phyloP scores from a whole-genome alignment of 1,140 invertebrate species.

The Drosophila dunni region DNA sequence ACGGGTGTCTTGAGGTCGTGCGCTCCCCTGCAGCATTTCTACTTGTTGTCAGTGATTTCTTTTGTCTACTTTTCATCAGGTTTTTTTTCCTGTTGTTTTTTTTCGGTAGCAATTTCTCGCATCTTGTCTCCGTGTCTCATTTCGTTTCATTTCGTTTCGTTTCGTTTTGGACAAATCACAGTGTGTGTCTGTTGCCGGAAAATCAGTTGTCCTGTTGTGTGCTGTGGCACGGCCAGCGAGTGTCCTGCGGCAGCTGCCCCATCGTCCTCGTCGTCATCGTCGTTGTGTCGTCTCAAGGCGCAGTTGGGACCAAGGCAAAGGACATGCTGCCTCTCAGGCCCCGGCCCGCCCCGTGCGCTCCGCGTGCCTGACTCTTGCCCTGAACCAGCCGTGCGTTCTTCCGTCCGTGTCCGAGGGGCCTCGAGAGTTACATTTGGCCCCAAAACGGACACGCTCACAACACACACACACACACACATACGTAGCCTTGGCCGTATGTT shows the following conservation, averaged over 20 bases:
- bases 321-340: slow-evolving; percentile 6
- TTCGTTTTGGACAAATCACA: slow-evolving; percentile 66
- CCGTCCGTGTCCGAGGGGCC: slow-evolving; percentile 17
- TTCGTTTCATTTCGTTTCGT: slow-evolving; percentile 24
- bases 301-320: slow-evolving; percentile 30
- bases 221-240: slow-evolving; percentile 2
- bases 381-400: background rate
- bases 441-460: slow-evolving; percentile 23
- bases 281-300: slow-evolving; percentile 40
- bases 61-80: slow-evolving; percentile 62
- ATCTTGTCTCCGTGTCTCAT: slow-evolving; percentile 35
- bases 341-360: background rate
- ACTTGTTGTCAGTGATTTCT: slow-evolving; percentile 73
- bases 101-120: slow-evolving; percentile 24
- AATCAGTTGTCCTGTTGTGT: slow-evolving; percentile 66
- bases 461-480: slow-evolving; percentile 23
- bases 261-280: background rate
- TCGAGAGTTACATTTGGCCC: slow-evolving; percentile 48
- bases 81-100: background rate
- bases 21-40: background rate
- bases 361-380: background rate
- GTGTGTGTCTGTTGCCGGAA: slow-evolving; percentile 62
- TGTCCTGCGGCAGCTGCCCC: slow-evolving; percentile 43
- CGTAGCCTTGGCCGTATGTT: slow-evolving; percentile 63
- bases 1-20: too few species aligned